These are phyloP conservation scores for Rhogogaster chlorosoma DNA, from an alignment of 2,888 invertebrate genomes.

Conservation along the genomic window DNA sequence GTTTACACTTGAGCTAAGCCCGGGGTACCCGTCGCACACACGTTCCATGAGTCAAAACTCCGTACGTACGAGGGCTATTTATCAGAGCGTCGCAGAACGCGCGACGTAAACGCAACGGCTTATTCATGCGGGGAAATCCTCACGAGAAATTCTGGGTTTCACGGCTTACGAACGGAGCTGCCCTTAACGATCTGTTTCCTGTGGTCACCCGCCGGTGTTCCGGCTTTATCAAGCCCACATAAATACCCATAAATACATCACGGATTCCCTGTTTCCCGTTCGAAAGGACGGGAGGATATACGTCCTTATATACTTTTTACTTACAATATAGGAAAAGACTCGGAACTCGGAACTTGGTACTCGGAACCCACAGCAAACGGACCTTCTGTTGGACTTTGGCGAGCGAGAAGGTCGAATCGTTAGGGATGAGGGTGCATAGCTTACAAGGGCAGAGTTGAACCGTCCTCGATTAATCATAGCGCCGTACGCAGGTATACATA, in stretches of 20 bases:
- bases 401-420: constrained; percentile 28
- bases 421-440: constrained; percentile 37
- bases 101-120: constrained; percentile 68
- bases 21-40: constrained; percentile 65
- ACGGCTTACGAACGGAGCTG: constrained; percentile 60
- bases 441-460: constrained; percentile 34
- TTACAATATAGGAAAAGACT: not conserved
- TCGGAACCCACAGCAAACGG: not conserved
- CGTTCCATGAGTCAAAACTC: constrained; percentile 62
- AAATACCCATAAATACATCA: constrained; percentile 41
- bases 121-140: constrained; percentile 69
- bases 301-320: no score
- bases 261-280: not conserved
- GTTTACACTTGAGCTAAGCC: constrained; percentile 67
- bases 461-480: constrained; percentile 72
- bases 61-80: constrained; percentile 64
- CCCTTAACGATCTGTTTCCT: constrained; percentile 68
- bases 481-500: constrained; percentile 63
- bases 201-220: constrained; percentile 51
- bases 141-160: constrained; percentile 45
- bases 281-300: not conserved
- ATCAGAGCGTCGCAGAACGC: constrained; percentile 69
- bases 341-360: not conserved
- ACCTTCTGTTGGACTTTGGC: not conserved
- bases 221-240: constrained; percentile 49